Conservation (phyloP, 2,888 invertebrate species). For the Melolontha melolontha region DNA sequence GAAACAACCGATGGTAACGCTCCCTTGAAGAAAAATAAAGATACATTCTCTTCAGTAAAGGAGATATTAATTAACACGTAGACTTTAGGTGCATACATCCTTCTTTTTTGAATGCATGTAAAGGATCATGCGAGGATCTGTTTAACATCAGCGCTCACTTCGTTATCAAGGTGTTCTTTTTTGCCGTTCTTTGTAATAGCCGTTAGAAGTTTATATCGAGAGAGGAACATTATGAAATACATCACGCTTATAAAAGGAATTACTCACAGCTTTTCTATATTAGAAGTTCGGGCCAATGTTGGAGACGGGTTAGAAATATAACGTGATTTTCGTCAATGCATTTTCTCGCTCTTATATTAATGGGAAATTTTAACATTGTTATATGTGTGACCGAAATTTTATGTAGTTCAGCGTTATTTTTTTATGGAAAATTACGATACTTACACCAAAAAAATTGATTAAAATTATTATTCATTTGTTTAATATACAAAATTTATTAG, state of each 20-base stretch:
- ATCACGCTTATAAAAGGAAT: slow-evolving; percentile 37
- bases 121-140: slow-evolving; percentile 1
- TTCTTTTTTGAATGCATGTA: not conserved
- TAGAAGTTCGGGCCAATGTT: slow-evolving; percentile 17
- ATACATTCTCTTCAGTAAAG: not conserved
- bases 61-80: slow-evolving; percentile 22
- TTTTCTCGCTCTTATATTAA: too few relatives aligned
- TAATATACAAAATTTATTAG: too few relatives aligned
- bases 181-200: slow-evolving; percentile 27
- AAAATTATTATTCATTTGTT: too few relatives aligned
- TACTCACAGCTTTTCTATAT: slow-evolving; percentile 30
- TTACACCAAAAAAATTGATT: too few relatives aligned
- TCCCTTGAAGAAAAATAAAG: slow-evolving; percentile 1
- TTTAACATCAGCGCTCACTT: slow-evolving; percentile 3
- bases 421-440: too few relatives aligned
- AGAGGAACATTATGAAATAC: slow-evolving; percentile 32
- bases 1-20: slow-evolving; percentile 1
- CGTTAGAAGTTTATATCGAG: slow-evolving; percentile 37
- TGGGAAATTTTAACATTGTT: too few relatives aligned
- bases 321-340: too few relatives aligned
- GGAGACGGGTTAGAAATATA: too few relatives aligned
- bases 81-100: not conserved
- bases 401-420: too few relatives aligned
- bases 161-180: slow-evolving; percentile 12
- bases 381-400: too few relatives aligned